Base-by-base conservation (phyloP, 2,888 invertebrate genomes). In the Aricia artaxerxes region DNA sequence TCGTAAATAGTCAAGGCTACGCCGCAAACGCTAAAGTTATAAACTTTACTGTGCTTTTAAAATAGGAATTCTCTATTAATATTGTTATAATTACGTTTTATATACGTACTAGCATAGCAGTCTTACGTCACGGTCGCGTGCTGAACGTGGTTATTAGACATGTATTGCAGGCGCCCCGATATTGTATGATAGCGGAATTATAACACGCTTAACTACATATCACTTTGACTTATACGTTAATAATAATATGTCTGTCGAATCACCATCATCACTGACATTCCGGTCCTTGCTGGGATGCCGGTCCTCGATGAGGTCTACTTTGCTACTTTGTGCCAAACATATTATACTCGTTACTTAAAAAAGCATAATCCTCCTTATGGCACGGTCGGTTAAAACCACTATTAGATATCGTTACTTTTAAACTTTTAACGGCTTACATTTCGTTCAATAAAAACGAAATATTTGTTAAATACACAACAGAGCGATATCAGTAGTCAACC, bases 1-100 rank as follows among this genome's bases (percentile, higher is more conserved):
- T 13, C 35, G 11, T 38, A 69, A 38, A 69, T 16, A 13, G 13
- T 69, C 69, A 69, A 69, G 69, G 69, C 69, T 38, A 5, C 64
- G 13, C 11, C 64, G 35, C 64, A 1, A 69, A 13, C 24, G 35
- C 64, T 35, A 31, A 24, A 31, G 31, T 35, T 31, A 31, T 69
- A 69, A 69, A 69, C 35, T 69, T 38, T 38, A 5, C 1, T 6
- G 35, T 13, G 69, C 11, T 69, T 69, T 69, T 5, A 69, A 38
- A 69, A 69, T 69, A 38, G 69, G 13, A 69, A 16, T 69, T 69
- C 35, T 4, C 35, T 69, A 69, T 69, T 38, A 13, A 69, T 69
- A 69, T 13, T 69, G 16, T 69, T 35, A 69, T 69, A 69, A 69
- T 69, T 69, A 38, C 4, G 69, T 31, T 69, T 69, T 35, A 69